Evolutionary conservation across 2,113 vertebrate genomes (phyloP), one percentile per base, ranked within the genome.

Genomic region (Lagopus leucura): DNA sequence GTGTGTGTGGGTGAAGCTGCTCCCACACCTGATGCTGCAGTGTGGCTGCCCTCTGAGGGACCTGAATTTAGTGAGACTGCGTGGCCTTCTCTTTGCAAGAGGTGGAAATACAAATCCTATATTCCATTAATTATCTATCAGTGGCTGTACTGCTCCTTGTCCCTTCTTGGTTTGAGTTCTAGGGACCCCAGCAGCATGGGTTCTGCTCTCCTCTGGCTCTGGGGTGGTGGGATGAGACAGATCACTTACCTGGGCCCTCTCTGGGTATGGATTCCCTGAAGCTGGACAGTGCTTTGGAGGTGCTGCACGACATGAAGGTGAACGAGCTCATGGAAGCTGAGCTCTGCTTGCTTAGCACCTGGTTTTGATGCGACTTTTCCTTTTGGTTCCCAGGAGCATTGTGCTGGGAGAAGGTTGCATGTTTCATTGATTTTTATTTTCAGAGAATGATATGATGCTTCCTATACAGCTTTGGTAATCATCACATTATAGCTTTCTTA

Each of bases 171-270:
- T 1, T 0, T 47, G 20, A 0, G 1, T 40, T 57, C n/a, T 58
- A 32, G 32, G 30, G 11, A 27, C 14, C 18, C 18, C 66, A 54
- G 61, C 2, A 55, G 28, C 54, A 16, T 55, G 0, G 65, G 30
- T 79, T 15, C 52, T 54, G 27, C 27, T 54, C 52, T 13, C 27
- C 52, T 28, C 25, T 27, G 50, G 50, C 50, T 13, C 52, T 66
- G 1, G 0, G 21, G 34, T 28, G 50, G 17, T 38, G 38, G 28
- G 20, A 17, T 40, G 17, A 36, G 73, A 4, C 0, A 1, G n/a
- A 28, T 2, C 13, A 7, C 40, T 94, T 79, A 69, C 21, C 34
- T 34, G 38, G 61, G 78, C 28, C 15, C 28, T 30, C 16, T 54
- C 54, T 18, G 28, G 28, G 28, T 55, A 17, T 55, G 2, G 12